These are phyloP conservation scores for Sitophilus oryzae DNA, from an alignment of 1,140 invertebrate species.

Conservation along the genomic window DNA sequence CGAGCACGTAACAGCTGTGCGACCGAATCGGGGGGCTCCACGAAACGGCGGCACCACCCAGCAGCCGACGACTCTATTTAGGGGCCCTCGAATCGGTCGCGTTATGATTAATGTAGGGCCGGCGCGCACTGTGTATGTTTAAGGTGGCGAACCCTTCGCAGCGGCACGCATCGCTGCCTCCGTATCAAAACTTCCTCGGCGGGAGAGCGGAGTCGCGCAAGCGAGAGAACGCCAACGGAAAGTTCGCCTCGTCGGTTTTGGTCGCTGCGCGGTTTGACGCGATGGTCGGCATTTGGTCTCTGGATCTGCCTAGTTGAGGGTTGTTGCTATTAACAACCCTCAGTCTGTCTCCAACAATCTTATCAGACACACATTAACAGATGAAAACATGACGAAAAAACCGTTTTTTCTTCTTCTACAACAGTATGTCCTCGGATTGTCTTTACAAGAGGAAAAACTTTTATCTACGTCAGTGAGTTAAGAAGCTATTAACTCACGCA, in stretches of 20 bases:
- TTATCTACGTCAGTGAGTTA: too few relatives aligned
- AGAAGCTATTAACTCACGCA: too few relatives aligned
- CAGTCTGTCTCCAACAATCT: too few relatives aligned
- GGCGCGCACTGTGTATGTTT: conserved; percentile 36
- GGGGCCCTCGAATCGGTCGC: conserved; percentile 29
- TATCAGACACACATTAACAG: too few relatives aligned
- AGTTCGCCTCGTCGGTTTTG: conserved; percentile 14
- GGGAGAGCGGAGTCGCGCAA: conserved; percentile 22
- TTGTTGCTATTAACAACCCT: too few relatives aligned
- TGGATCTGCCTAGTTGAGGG: too few relatives aligned
- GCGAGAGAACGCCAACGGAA: conserved; percentile 10
- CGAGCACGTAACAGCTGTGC: conserved; percentile 30
- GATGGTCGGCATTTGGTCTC: conserved; percentile 1
- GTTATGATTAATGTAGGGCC: conserved; percentile 42
- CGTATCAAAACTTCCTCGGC: conserved; percentile 41
- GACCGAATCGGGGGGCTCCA: conserved; percentile 20
- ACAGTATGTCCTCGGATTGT: too few relatives aligned
- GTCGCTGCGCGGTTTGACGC: conserved; percentile 17
- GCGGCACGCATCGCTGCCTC: conserved; percentile 37
- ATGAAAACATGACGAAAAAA: too few relatives aligned
- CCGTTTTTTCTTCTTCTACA: too few relatives aligned
- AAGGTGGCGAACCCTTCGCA: conserved; percentile 37
- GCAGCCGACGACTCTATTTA: conserved; percentile 31
- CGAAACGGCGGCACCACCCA: conserved; percentile 21
- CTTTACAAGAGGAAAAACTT: too few relatives aligned